These are phyloP conservation scores for Haemorhous mexicanus DNA, from an alignment of 2,113 vertebrate genomes.

Conservation along the genomic window DNA sequence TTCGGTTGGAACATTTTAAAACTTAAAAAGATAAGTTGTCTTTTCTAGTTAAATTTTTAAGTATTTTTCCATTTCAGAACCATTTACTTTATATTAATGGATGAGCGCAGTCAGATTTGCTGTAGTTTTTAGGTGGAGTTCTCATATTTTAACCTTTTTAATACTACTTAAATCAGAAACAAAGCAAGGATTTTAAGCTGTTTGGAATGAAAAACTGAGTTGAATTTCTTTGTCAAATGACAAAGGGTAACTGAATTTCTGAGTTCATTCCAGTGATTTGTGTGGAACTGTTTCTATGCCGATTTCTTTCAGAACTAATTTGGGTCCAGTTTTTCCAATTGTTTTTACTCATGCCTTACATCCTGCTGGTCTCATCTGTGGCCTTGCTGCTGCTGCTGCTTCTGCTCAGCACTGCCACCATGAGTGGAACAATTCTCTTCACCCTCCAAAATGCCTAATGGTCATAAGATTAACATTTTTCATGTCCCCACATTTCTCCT, in stretches of 20 bases:
- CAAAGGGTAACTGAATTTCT: neutral
- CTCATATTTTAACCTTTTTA: neutral
- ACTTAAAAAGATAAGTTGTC: neutral
- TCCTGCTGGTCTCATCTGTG: neutral
- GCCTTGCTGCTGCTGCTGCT: neutral
- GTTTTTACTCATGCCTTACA: neutral
- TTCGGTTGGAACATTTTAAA: neutral
- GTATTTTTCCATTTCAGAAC: neutral
- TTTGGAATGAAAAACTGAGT: neutral
- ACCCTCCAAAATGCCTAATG: neutral
- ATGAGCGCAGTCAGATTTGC: neutral
- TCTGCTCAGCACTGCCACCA: accelerated
- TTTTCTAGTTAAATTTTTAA: neutral
- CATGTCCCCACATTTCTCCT: neutral
- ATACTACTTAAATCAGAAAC: neutral
- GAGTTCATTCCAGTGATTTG: neutral
- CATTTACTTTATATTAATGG: neutral
- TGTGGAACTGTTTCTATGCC: neutral
- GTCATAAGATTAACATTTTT: neutral
- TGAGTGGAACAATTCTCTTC: neutral
- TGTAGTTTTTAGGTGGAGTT: neutral
- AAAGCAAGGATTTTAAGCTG: neutral
- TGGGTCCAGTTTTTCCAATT: neutral
- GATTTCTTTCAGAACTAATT: neutral
- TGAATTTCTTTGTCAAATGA: neutral